Base-by-base conservation (phyloP, 1,140 invertebrate genomes). In the Apis florea region DNA sequence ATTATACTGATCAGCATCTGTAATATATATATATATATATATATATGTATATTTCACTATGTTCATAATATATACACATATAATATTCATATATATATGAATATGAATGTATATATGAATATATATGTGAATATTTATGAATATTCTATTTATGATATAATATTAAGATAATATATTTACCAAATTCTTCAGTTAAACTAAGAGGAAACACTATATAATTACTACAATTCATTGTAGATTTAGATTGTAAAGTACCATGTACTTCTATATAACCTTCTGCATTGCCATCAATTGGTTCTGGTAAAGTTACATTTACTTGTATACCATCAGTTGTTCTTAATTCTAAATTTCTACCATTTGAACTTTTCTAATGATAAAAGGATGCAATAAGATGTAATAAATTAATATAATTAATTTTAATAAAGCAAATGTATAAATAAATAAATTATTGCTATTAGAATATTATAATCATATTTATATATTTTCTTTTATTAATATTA, bases 191-290 rank as follows among this genome's bases (percentile, higher is more conserved):
- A 47, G 85, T 85, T 73, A 90, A 83, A 47, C 83, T 81, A 11
- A 75, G 11, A 69, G 89, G 68, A 51, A 93, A 92, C 40, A 82
- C 76, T 17, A 91, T 17, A 40, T 84, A 93, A 17, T 2, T 83
- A 10, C 49, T 83, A 47, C 90, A 91, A 0, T 82, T 61, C 61
- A 93, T 83, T 6, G 92, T 93, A 58, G 89, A 80, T 79, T 90
- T 92, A 13, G 92, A 92, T 49, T 91, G 83, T 10, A 90, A 73
- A 24, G 74, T 88, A 31, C 93, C 93, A 59, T 85, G 84, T n/a
- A 93, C 73, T 88, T 93, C 92, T 51, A 93, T 81, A n/a, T 89
- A 88, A 54, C 90, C 91, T 69, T 89, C 88, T 0, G 68, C 19
- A 64, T 91, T 85, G 3, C 73, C 83, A 68, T 90, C 83, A 6